Evolutionary conservation across 2,888 invertebrate species (phyloP).

Genomic region (Oligia strigilis): DNA sequence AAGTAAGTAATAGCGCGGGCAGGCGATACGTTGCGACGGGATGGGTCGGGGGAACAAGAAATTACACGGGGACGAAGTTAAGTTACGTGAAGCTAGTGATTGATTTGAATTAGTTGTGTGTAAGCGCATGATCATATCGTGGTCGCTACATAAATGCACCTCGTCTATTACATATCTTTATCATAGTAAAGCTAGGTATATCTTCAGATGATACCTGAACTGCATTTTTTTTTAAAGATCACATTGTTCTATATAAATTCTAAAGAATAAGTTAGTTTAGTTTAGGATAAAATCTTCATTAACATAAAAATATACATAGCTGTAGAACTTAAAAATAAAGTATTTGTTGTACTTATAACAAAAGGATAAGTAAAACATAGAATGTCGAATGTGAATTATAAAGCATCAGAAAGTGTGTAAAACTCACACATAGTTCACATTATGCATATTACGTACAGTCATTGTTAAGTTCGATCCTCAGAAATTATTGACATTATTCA

Average conservation of each 20-base stretch:
- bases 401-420: slow-evolving; percentile 1
- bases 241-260: not conserved
- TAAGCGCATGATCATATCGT: not conserved
- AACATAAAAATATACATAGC: not conserved
- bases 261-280: not conserved
- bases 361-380: not conserved
- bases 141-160: not conserved
- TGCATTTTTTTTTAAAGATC: not conserved
- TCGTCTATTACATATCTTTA: no score
- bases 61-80: not conserved
- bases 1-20: not conserved
- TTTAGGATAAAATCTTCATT: not conserved
- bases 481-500: slow-evolving; percentile 66
- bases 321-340: not conserved
- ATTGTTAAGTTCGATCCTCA: slow-evolving; percentile 53
- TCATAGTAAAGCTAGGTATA: not conserved
- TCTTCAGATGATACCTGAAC: not conserved
- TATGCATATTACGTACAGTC: slow-evolving; percentile 24
- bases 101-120: not conserved
- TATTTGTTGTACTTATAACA: not conserved
- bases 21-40: not conserved
- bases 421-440: slow-evolving; percentile 6
- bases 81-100: no score
- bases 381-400: not conserved
- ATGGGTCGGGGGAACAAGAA: not conserved